Percentiles rank a stretch among this genome's conserved stretches.
Conservation (phyloP, 2,113 vertebrate genomes). For the Protobothrops flavoviridis region DNA sequence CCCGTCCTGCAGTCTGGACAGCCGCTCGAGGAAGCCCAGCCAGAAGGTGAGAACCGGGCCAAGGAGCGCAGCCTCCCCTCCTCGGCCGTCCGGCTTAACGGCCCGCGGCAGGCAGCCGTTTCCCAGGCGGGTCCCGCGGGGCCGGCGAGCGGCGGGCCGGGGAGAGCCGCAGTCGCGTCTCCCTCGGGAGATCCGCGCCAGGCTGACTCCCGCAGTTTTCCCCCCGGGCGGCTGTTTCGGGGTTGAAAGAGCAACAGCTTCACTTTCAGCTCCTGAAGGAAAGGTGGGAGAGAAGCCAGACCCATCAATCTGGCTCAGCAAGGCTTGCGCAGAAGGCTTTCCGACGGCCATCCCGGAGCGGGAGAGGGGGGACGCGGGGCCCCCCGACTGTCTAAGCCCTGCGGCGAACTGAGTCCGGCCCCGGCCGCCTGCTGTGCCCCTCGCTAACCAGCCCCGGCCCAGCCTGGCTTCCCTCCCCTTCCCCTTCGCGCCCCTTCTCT, state of each 20-base stretch:
- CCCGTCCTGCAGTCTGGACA: background rate
- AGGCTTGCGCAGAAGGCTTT: background rate
- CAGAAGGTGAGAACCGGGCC: background rate
- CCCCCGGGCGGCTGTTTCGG: background rate
- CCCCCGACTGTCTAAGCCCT: background rate
- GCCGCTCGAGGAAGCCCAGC: background rate
- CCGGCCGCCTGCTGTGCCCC: background rate
- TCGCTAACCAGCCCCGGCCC: background rate
- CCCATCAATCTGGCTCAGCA: background rate
- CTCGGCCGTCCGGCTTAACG: too few species aligned
- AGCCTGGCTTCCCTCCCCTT: background rate
- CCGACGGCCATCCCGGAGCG: background rate
- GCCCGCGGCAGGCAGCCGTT: background rate
- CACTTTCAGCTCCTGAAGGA: background rate
- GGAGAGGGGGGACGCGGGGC: fast-evolving
- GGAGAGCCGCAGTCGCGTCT: background rate
- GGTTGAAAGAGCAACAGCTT: background rate
- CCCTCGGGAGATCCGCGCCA: background rate
- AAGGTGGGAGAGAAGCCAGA: background rate
- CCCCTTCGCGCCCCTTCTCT: background rate
- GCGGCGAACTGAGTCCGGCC: background rate
- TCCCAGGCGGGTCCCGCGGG: background rate
- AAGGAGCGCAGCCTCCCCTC: background rate
- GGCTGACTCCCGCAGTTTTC: background rate
- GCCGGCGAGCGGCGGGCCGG: background rate